These are phyloP conservation scores for Coboldia fuscipes DNA, from an alignment of 1,140 invertebrate genomes.

Conservation along the genomic window DNA sequence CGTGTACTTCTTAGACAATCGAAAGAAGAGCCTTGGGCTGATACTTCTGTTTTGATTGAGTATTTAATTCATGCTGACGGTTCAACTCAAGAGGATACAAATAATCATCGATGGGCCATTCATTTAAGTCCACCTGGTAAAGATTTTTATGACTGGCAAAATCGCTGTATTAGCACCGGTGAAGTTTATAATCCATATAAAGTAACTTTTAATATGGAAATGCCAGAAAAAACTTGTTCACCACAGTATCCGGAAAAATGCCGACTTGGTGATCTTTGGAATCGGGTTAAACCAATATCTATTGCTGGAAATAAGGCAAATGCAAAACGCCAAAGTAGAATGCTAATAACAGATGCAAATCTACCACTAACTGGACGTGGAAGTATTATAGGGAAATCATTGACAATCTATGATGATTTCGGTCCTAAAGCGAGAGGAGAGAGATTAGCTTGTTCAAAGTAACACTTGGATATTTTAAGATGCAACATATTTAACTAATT, in stretches of 20 bases:
- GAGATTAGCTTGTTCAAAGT: slow-evolving; percentile 71
- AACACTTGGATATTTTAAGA: slow-evolving; percentile 17
- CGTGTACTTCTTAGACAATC: slow-evolving; percentile 68
- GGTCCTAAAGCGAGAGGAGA: slow-evolving; percentile 70
- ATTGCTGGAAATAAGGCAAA: slow-evolving; percentile 49
- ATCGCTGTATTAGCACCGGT: slow-evolving; percentile 62
- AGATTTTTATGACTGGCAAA: slow-evolving; percentile 83
- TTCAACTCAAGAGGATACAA: slow-evolving; percentile 52
- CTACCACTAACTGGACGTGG: slow-evolving; percentile 54
- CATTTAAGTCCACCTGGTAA: slow-evolving; percentile 38
- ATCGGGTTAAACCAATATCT: slow-evolving; percentile 44
- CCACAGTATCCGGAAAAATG: slow-evolving; percentile 31
- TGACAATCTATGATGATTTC: slow-evolving; percentile 76
- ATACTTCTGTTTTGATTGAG: slow-evolving; percentile 49
- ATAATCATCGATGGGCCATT: slow-evolving; percentile 48
- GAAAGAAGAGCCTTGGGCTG: slow-evolving; percentile 49
- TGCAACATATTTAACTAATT: not conserved
- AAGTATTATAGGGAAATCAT: slow-evolving; percentile 56
- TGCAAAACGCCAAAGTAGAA: slow-evolving; percentile 38
- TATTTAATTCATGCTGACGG: slow-evolving; percentile 75
- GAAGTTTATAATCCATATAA: slow-evolving; percentile 58
- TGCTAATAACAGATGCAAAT: slow-evolving; percentile 54
- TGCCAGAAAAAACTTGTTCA: slow-evolving; percentile 29
- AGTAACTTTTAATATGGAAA: slow-evolving; percentile 23
- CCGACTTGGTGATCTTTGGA: slow-evolving; percentile 39